Percentiles rank a stretch among this genome's conserved stretches.
phyloP scores from a whole-genome alignment of 2,113 vertebrate genomes.

The Perccottus glenii region DNA sequence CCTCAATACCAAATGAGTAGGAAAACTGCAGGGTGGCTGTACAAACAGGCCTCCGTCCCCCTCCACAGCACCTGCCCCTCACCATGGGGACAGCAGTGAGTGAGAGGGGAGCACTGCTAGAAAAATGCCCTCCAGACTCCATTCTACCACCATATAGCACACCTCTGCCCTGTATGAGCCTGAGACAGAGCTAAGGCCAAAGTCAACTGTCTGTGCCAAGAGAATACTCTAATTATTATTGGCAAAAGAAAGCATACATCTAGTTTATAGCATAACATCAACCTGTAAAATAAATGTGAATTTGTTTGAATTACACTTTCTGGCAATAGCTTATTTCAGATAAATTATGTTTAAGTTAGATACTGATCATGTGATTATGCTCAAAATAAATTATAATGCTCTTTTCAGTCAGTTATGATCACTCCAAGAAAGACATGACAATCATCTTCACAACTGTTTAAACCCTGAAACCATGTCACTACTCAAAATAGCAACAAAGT shows the following conservation, averaged over 20 bases:
- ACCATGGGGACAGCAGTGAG: conserved; percentile 42
- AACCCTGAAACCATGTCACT: conserved; percentile 27
- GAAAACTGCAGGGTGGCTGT: conserved; percentile 42
- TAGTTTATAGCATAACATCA: too few species aligned
- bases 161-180: conserved; percentile 37
- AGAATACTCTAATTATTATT: too few species aligned
- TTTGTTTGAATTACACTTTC: too few species aligned
- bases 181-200: conserved; percentile 31
- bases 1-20: conserved; percentile 30
- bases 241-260: too few species aligned
- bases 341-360: too few species aligned
- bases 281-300: too few species aligned
- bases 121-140: conserved; percentile 63
- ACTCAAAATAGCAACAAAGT: not conserved
- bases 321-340: too few species aligned
- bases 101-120: conserved; percentile 47
- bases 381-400: conserved; percentile 16
- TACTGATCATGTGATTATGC: conserved; percentile 6
- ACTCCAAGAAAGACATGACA: conserved; percentile 26
- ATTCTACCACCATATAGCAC: conserved; percentile 70
- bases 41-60: conserved; percentile 59
- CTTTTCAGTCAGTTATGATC: conserved; percentile 17
- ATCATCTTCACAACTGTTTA: conserved; percentile 38
- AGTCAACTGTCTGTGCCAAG: conserved; percentile 1
- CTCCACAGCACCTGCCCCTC: conserved; percentile 53